These are phyloP conservation scores for Lytechinus pictus DNA, from an alignment of 35 echinoderm and acorn worm genomes.

Conservation along the genomic window DNA sequence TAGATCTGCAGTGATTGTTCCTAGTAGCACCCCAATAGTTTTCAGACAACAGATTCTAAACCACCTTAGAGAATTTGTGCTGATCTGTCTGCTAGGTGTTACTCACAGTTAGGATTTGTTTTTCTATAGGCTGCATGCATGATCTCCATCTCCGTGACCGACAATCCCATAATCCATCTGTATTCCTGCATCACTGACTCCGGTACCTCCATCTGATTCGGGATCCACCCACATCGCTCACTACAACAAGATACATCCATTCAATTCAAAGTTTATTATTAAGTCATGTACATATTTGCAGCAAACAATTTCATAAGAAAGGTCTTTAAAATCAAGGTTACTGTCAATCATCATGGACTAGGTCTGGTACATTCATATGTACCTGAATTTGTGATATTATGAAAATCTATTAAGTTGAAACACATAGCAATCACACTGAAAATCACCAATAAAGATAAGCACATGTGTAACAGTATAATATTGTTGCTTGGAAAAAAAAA, in stretches of 20 bases:
- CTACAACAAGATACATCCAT: constrained; percentile 10
- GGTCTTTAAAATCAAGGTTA: no score
- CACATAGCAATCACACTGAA: neutral
- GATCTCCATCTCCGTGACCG: constrained; percentile 85
- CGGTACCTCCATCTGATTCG: constrained; percentile 68
- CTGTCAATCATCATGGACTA: no score
- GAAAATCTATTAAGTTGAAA: neutral
- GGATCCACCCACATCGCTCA: constrained; percentile 87
- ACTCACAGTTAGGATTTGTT: constrained; percentile 79
- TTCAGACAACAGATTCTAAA: no score
- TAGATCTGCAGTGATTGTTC: no score
- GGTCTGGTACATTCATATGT: no score
- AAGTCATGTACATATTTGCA: neutral
- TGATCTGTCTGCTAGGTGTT: neutral
- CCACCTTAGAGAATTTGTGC: no score
- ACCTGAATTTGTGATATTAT: no score
- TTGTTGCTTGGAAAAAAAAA: no score
- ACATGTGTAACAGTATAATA: neutral
- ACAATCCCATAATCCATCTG: constrained; percentile 76
- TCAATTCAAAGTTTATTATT: neutral
- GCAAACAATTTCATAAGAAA: no score
- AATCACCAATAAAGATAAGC: neutral
- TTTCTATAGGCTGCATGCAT: constrained; percentile 85
- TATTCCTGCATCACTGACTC: constrained; percentile 66
- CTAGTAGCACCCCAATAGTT: no score